A percentile compares a stretch with the other conserved stretches of the same genome.
Conservation (phyloP, 2,888 invertebrate genomes). For the Erebia ligea region DNA sequence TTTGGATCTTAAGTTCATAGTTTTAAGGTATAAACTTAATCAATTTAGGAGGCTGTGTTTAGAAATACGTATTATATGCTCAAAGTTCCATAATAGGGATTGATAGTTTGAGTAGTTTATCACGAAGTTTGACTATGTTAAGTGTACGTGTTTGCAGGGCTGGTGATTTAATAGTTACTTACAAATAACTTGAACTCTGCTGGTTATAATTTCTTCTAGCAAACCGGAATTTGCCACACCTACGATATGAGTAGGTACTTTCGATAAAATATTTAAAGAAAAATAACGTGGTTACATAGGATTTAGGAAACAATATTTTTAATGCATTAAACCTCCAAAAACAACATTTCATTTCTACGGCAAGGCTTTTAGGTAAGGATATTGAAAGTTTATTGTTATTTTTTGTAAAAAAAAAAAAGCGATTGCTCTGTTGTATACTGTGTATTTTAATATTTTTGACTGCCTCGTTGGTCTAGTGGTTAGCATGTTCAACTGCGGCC, state of each 20-base stretch:
- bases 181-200: not conserved
- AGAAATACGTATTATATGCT: constrained; percentile 11
- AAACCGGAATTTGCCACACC: not conserved
- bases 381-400: too few species aligned
- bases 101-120: constrained; percentile 20
- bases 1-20: not conserved
- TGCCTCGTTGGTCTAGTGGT: too few species aligned
- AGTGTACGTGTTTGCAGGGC: constrained; percentile 9
- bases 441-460: too few species aligned
- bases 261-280: too few species aligned
- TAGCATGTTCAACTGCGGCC: too few species aligned
- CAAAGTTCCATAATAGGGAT: constrained; percentile 19
- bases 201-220: not conserved
- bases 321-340: too few species aligned
- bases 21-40: not conserved
- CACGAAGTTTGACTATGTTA: constrained; percentile 19
- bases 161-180: constrained; percentile 5
- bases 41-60: not conserved
- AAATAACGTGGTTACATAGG: too few species aligned
- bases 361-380: too few species aligned
- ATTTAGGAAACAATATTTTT: too few species aligned
- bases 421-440: too few species aligned
- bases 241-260: not conserved
- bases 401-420: too few species aligned
- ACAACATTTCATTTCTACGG: too few species aligned